A percentile compares a stretch with the other conserved stretches of the same genome.
Conservation (phyloP, 2,113 vertebrate genomes). For the Tachycineta bicolor region DNA sequence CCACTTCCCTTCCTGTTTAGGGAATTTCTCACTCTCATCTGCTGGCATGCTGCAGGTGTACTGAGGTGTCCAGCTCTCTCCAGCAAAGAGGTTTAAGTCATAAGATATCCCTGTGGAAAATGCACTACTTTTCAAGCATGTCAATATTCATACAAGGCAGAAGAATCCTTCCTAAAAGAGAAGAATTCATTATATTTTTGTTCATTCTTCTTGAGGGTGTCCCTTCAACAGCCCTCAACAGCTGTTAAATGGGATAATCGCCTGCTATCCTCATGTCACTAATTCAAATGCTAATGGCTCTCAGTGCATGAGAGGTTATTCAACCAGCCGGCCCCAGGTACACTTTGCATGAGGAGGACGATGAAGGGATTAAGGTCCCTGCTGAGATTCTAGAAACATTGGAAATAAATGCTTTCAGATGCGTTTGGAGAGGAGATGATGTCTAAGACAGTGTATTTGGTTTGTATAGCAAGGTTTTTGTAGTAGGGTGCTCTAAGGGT, state of each 20-base stretch:
- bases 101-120: neutral
- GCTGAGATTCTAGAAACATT: neutral
- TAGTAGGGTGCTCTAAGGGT: neutral
- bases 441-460: neutral
- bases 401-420: neutral
- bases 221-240: slow-evolving; percentile 65
- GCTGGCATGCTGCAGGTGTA: neutral
- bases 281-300: slow-evolving; percentile 75
- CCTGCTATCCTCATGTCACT: slow-evolving; percentile 67
- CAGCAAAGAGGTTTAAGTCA: neutral
- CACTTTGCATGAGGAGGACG: neutral
- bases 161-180: neutral
- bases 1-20: neutral
- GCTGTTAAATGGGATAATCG: slow-evolving; percentile 74
- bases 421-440: neutral
- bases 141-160: neutral
- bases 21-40: neutral
- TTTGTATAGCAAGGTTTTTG: neutral
- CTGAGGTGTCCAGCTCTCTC: neutral
- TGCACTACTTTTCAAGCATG: neutral
- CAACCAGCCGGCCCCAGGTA: slow-evolving; percentile 37
- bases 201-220: slow-evolving; percentile 10
- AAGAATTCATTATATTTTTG: slow-evolving; percentile 8
- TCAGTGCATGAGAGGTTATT: slow-evolving; percentile 48
- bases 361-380: neutral